Base-by-base conservation (phyloP, 2,888 invertebrate genomes). In the Ischnura elegans region DNA sequence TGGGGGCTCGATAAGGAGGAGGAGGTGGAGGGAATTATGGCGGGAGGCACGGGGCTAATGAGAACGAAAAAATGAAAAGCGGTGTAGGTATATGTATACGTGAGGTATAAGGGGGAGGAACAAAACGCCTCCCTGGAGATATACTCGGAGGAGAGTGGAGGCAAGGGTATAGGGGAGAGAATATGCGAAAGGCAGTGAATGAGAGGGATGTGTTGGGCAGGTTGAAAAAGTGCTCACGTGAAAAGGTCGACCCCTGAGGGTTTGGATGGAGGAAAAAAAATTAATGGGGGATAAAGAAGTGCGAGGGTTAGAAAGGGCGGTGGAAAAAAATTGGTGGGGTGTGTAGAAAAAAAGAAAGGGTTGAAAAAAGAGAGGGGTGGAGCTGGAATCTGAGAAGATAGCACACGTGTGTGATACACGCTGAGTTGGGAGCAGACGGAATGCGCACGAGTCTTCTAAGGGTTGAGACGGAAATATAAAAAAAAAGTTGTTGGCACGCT, bases 31-130 rank as follows among this genome's bases (percentile, higher is more conserved):
- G 45, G 85, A 86, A 43, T 90, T 55, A 90, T 66, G 66, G 43
- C 25, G 61, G 43, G 66, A 61, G 61, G 85, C 0, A 51, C 87
- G 42, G 47, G 61, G 90, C 90, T 90, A 90, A 90, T 90, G 90
- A 90, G 90, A 66, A 90, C 43, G 42, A 90, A 90, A 90, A 90
- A 90, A 90, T n/a, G 36, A 76, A 76, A 16, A 13, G 76, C 29
- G 13, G 10, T 61, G 90, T 43, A 61, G 19, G n/a, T 55, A n/a
- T n/a, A n/a, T n/a, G n/a, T n/a, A n/a, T n/a, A n/a, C 43, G 61
- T 42, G 61, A 21, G 55, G n/a, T 6, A 51, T 29, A 36, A 36
- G 43, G n/a, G 66, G 16, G 90, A 21, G 61, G n/a, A 43, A 36
- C 29, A 5, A 36, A 66, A 90, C 43, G 43, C 66, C 43, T 90